Evolutionary conservation across 53 echinoderm and acorn worm genomes (phyloP).

Genomic region (Luidia sarsii): DNA sequence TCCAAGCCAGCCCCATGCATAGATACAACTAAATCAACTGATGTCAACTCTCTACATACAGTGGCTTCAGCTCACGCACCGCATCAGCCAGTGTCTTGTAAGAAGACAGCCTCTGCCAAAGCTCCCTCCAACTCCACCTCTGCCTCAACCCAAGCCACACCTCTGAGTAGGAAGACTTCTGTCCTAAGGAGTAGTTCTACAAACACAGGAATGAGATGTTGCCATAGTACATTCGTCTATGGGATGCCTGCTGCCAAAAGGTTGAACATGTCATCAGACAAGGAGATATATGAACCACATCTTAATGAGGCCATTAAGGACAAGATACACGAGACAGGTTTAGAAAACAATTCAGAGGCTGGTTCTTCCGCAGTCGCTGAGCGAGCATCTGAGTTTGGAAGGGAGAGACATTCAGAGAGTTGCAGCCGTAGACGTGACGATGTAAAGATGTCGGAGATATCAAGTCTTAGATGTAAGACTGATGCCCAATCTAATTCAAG

Average conservation of each 20-base stretch:
- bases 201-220: constrained; percentile 14
- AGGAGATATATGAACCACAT: no score
- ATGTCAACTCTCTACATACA: not conserved
- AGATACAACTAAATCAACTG: no score
- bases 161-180: constrained; percentile 23
- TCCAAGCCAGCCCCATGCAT: no score
- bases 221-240: not conserved
- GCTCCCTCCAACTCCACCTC: not conserved
- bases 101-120: not conserved
- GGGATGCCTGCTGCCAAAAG: constrained; percentile 39
- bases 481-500: not conserved
- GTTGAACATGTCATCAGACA: constrained; percentile 30
- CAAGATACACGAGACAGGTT: no score
- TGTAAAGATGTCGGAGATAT: not conserved
- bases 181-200: constrained; percentile 24
- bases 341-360: no score
- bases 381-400: no score
- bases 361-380: no score
- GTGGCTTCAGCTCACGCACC: not conserved
- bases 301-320: no score
- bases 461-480: not conserved
- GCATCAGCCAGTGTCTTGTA: not conserved
- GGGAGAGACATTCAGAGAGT: no score
- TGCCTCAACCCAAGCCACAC: constrained; percentile 20
- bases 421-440: no score